Evolutionary conservation across 92 coral and sea anemone genomes (phyloP).

Genomic region (Epizoanthus fatuus): DNA sequence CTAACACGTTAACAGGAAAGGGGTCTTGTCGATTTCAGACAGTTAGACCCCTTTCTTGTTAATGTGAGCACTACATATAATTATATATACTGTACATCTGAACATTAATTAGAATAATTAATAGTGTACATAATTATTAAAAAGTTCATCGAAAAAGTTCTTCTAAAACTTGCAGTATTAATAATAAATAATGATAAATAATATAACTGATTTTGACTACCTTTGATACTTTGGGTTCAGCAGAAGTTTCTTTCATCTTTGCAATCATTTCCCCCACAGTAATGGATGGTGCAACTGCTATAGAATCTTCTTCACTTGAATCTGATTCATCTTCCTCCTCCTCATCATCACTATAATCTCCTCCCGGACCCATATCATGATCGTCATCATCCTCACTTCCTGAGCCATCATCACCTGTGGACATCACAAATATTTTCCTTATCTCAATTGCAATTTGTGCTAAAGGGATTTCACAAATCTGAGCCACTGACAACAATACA

Average conservation of each 20-base stretch:
- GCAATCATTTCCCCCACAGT: slow-evolving; percentile 89
- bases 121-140: too few relatives aligned
- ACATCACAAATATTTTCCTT: too few relatives aligned
- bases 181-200: background rate
- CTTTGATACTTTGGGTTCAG: slow-evolving; percentile 41
- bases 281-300: slow-evolving; percentile 56
- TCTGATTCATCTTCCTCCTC: slow-evolving; percentile 58
- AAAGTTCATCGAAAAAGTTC: too few relatives aligned
- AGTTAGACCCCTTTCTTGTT: too few relatives aligned
- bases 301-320: slow-evolving; percentile 59
- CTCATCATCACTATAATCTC: slow-evolving; percentile 51
- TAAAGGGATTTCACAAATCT: background rate
- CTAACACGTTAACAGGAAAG: too few relatives aligned
- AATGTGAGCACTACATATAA: too few relatives aligned
- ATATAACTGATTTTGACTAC: background rate
- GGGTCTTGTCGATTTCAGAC: too few relatives aligned
- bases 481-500: too few relatives aligned
- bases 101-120: too few relatives aligned
- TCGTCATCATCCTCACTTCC: slow-evolving; percentile 91
- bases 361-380: slow-evolving; percentile 34
- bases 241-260: slow-evolving; percentile 73
- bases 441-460: too few relatives aligned
- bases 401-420: slow-evolving; percentile 70
- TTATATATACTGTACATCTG: too few relatives aligned
- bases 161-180: too few relatives aligned